phyloP scores from a whole-genome alignment of 2,797 vertebrate genomes.

The Crocidura indochinensis region DNA sequence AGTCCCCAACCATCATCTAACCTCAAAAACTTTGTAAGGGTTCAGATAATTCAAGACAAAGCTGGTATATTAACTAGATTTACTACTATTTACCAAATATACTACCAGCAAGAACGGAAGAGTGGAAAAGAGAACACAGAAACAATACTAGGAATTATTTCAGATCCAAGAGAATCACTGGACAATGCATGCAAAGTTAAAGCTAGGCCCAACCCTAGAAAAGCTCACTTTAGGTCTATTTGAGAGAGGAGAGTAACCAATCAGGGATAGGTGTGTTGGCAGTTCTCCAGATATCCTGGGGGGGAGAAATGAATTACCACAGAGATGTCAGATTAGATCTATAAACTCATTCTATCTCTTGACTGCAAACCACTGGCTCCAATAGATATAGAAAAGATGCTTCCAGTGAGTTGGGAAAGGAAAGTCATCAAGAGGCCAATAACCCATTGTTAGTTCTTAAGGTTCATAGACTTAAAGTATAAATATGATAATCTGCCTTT shows the following conservation, averaged over 20 bases:
- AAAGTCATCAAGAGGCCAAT: background rate
- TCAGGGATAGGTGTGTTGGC: no score
- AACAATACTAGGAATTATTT: no score
- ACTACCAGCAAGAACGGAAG: no score
- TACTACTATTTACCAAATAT: background rate
- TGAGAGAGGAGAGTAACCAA: background rate
- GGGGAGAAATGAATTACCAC: background rate
- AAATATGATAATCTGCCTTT: background rate
- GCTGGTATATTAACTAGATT: background rate
- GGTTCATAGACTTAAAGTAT: background rate
- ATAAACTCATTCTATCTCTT: background rate
- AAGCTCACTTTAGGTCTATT: rapidly evolving
- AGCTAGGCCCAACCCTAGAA: background rate
- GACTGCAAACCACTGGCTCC: background rate
- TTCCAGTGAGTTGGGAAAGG: background rate
- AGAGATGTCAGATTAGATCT: background rate
- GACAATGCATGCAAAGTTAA: background rate
- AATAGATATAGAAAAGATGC: background rate
- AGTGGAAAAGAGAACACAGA: background rate
- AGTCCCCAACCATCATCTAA: background rate
- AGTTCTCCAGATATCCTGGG: background rate
- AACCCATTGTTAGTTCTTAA: background rate
- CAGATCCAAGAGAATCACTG: background rate
- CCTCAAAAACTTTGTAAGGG: background rate
- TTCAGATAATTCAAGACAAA: background rate